phyloP scores from a whole-genome alignment of 2,888 invertebrate genomes.

The Erebia epiphron region DNA sequence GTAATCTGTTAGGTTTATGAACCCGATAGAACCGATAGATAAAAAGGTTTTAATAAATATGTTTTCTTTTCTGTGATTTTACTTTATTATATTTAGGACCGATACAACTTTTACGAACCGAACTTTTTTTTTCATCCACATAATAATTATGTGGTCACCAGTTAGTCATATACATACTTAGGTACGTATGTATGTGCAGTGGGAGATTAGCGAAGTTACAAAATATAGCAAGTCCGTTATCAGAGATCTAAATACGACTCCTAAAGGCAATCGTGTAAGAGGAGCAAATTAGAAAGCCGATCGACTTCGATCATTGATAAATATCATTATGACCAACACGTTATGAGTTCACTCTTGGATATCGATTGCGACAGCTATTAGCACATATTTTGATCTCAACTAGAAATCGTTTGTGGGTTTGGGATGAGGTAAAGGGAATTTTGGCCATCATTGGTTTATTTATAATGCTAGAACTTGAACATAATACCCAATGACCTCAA shows the following conservation, averaged over 20 bases:
- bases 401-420: too few species aligned
- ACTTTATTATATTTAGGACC: too few species aligned
- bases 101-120: too few species aligned
- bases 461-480: too few species aligned
- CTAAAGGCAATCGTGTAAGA: conserved; percentile 42
- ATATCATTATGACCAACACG: conserved; percentile 23
- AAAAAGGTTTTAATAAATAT: too few species aligned
- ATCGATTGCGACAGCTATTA: neutral
- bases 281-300: conserved; percentile 51
- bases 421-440: too few species aligned
- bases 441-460: too few species aligned
- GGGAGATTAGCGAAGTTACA: conserved; percentile 25
- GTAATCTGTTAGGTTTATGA: too few species aligned
- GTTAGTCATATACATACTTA: neutral
- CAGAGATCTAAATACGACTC: conserved; percentile 28
- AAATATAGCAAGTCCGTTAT: conserved; percentile 30
- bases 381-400: too few species aligned
- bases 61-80: too few species aligned
- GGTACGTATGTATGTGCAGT: neutral
- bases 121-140: neutral
- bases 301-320: conserved; percentile 28
- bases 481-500: too few species aligned
- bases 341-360: conserved; percentile 11
- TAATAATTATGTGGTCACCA: neutral
- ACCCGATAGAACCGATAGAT: too few species aligned